Evolutionary conservation across 2,797 vertebrate genomes (phyloP).

Genomic region (Lophotriccus pileatus): DNA sequence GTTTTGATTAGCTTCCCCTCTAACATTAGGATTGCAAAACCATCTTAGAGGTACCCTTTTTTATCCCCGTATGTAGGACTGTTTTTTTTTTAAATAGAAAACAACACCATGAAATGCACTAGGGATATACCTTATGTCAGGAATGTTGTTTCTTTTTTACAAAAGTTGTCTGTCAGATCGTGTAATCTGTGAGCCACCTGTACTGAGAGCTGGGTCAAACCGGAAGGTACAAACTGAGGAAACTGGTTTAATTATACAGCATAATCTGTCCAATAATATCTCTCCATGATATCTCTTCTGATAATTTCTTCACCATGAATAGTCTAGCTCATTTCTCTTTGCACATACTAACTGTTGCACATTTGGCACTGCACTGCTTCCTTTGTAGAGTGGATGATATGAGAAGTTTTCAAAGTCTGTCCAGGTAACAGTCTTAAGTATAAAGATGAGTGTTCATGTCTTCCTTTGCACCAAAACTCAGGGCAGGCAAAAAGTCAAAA

Average conservation of each 20-base stretch:
- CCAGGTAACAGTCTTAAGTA: background rate
- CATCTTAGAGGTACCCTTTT: background rate
- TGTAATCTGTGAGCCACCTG: background rate
- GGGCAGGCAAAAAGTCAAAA: background rate
- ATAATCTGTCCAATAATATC: background rate
- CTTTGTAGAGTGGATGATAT: background rate
- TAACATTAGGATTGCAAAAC: background rate
- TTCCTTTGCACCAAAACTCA: background rate
- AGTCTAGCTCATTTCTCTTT: background rate
- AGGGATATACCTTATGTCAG: background rate
- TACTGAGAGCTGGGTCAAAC: background rate
- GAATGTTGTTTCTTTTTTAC: background rate
- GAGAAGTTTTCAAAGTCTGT: background rate
- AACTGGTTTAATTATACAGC: background rate
- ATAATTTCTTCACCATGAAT: background rate
- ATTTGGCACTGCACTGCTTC: background rate
- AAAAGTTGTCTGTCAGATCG: background rate
- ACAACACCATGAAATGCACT: background rate
- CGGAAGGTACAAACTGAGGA: background rate
- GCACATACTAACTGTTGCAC: background rate
- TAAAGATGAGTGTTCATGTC: background rate
- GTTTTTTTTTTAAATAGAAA: background rate
- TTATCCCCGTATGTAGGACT: fast-evolving
- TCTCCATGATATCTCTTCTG: background rate
- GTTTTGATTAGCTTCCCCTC: background rate